A percentile compares a stretch with the other conserved stretches of the same genome.
phyloP scores from a whole-genome alignment of 2,113 vertebrate genomes.

The Gambusia holbrooki region DNA sequence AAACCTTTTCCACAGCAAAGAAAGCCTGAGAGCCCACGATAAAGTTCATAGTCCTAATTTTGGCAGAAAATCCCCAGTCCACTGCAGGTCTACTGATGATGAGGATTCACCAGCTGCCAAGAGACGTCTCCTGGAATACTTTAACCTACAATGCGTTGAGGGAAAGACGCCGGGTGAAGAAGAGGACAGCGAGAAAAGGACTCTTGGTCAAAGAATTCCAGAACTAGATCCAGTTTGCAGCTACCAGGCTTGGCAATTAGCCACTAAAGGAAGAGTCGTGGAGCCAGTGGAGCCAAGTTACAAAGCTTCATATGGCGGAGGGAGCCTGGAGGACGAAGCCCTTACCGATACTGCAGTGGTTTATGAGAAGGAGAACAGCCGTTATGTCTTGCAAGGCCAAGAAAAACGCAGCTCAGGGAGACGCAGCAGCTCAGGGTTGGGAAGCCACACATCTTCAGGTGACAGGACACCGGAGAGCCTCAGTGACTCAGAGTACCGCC shows the following conservation, averaged over 20 bases:
- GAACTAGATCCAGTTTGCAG: slow-evolving; percentile 94
- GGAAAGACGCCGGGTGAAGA: slow-evolving; percentile 42
- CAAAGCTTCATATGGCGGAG: slow-evolving; percentile 78
- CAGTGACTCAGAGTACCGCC: slow-evolving; percentile 85
- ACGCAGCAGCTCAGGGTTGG: slow-evolving; percentile 62
- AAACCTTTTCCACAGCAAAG: slow-evolving; percentile 90
- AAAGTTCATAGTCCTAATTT: slow-evolving; percentile 83
- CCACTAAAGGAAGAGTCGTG: slow-evolving; percentile 89
- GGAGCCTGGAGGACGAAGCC: slow-evolving; percentile 76
- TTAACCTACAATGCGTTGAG: slow-evolving; percentile 81
- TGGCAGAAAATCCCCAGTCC: slow-evolving; percentile 56
- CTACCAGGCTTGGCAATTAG: slow-evolving; percentile 95
- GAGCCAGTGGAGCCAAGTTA: slow-evolving; percentile 84
- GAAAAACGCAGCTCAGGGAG: slow-evolving; percentile 85
- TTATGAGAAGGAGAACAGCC: slow-evolving; percentile 87
- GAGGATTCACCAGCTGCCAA: slow-evolving; percentile 79
- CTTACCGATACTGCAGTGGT: slow-evolving; percentile 83
- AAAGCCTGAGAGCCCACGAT: slow-evolving; percentile 88
- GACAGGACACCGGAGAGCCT: slow-evolving; percentile 76
- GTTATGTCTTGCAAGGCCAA: slow-evolving; percentile 85
- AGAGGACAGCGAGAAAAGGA: slow-evolving; percentile 42
- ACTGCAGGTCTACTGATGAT: slow-evolving; percentile 45
- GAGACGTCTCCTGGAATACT: slow-evolving; percentile 86
- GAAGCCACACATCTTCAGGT: slow-evolving; percentile 55
- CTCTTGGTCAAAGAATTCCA: slow-evolving; percentile 84